These are phyloP conservation scores for Phymanthus crucifer DNA, from an alignment of 92 coral and sea anemone genomes.

Conservation along the genomic window DNA sequence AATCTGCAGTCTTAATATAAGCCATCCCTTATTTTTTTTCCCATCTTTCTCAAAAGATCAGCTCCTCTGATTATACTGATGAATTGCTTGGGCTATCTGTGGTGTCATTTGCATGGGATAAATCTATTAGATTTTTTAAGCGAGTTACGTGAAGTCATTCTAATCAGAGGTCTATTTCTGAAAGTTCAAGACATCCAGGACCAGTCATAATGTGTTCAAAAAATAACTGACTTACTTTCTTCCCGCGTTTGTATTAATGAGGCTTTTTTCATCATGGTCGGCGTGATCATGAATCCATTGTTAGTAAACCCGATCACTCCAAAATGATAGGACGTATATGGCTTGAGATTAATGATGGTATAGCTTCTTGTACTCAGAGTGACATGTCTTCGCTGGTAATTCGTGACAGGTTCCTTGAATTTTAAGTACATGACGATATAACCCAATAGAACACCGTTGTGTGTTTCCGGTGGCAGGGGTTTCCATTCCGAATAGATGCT, in stretches of 20 bases:
- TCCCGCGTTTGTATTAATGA: neutral
- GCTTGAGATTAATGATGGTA: slow-evolving; percentile 27
- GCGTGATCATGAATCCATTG: neutral
- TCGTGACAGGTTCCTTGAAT: neutral
- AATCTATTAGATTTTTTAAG: too few relatives aligned
- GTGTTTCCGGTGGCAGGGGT: slow-evolving; percentile 31
- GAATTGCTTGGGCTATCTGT: too few relatives aligned
- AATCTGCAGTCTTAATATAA: too few relatives aligned
- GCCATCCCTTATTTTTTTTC: too few relatives aligned
- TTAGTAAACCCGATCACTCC: slow-evolving; percentile 11
- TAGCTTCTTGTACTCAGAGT: neutral
- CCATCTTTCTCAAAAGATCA: too few relatives aligned
- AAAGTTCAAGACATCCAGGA: too few relatives aligned
- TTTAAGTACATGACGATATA: slow-evolving; percentile 25
- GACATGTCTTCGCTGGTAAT: neutral
- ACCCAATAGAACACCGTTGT: slow-evolving; percentile 8
- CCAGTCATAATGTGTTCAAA: too few relatives aligned
- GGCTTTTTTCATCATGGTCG: neutral
- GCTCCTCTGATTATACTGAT: too few relatives aligned
- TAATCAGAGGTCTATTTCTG: too few relatives aligned
- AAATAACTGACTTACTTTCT: neutral
- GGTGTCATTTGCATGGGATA: too few relatives aligned
- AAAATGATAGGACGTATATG: slow-evolving; percentile 17
- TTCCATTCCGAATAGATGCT: slow-evolving; percentile 36
- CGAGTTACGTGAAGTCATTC: too few relatives aligned